Conservation (phyloP, 2,113 vertebrate species). For the Tetraodon nigroviridis region DNA sequence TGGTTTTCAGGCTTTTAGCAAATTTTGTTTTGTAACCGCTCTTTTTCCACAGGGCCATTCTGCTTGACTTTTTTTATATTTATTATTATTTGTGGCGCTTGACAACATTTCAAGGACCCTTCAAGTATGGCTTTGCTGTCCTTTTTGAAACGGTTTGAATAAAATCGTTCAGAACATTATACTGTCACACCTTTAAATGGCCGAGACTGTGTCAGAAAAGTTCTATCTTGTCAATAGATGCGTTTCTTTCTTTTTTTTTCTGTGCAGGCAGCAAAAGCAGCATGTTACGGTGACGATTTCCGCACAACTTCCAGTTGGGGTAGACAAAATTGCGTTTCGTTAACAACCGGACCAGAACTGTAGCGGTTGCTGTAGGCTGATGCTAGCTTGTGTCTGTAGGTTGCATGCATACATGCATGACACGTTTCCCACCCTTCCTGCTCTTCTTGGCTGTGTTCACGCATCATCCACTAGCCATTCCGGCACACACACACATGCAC, state of each 20-base stretch:
- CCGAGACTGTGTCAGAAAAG: not conserved
- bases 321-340: too few species aligned
- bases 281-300: too few species aligned
- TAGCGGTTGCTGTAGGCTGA: too few species aligned
- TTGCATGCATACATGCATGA: too few species aligned
- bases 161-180: not conserved
- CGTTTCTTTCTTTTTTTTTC: slow-evolving; percentile 1
- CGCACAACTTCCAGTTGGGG: too few species aligned
- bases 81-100: slow-evolving; percentile 1
- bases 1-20: slow-evolving; percentile 39
- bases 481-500: not conserved
- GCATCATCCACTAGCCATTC: slow-evolving; percentile 3
- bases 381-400: too few species aligned
- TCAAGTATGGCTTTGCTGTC: slow-evolving; percentile 5
- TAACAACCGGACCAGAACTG: too few species aligned
- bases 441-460: not conserved
- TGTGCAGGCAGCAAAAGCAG: too few species aligned
- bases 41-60: slow-evolving; percentile 50
- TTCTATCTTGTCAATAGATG: slow-evolving; percentile 19
- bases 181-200: not conserved
- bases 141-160: not conserved
- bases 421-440: not conserved
- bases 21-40: slow-evolving; percentile 30
- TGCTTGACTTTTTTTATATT: slow-evolving; percentile 44
- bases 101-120: slow-evolving; percentile 9